Evolutionary conservation across 2,113 vertebrate genomes (phyloP).

Genomic region (Hylia prasina): DNA sequence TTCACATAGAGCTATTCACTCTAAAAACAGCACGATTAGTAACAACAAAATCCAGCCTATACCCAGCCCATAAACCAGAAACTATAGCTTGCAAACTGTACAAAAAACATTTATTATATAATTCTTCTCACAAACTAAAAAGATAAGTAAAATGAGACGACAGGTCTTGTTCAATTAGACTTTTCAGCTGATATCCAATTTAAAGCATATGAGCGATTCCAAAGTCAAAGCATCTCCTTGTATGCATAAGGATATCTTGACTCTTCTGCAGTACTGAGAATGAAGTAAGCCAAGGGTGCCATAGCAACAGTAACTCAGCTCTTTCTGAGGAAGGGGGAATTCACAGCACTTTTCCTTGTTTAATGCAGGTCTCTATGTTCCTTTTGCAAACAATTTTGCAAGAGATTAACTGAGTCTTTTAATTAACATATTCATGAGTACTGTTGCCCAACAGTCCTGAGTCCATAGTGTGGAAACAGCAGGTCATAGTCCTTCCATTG

Average conservation of each 20-base stretch:
- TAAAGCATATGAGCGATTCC: not conserved
- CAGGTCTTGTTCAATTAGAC: not conserved
- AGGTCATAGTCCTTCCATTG: not conserved
- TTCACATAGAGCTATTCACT: not conserved
- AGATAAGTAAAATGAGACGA: not conserved
- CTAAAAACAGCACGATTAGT: not conserved
- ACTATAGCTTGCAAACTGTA: not conserved
- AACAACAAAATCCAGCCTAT: not conserved
- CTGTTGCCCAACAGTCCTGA: not conserved
- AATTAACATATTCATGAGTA: not conserved
- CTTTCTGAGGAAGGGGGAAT: not conserved
- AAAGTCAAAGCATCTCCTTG: not conserved
- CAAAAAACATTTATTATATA: not conserved
- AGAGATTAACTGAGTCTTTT: not conserved
- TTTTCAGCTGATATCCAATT: not conserved
- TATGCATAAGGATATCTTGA: not conserved
- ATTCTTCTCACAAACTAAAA: not conserved
- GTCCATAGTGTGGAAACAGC: not conserved
- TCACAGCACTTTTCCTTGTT: not conserved
- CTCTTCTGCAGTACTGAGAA: not conserved
- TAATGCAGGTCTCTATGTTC: not conserved
- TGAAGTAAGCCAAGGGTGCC: not conserved
- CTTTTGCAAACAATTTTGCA: not conserved
- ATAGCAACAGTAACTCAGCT: slow-evolving; percentile 35
- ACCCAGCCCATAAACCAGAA: not conserved